These are phyloP conservation scores for Charaxes varanes DNA, from an alignment of 1,140 invertebrate species.

Conservation along the genomic window DNA sequence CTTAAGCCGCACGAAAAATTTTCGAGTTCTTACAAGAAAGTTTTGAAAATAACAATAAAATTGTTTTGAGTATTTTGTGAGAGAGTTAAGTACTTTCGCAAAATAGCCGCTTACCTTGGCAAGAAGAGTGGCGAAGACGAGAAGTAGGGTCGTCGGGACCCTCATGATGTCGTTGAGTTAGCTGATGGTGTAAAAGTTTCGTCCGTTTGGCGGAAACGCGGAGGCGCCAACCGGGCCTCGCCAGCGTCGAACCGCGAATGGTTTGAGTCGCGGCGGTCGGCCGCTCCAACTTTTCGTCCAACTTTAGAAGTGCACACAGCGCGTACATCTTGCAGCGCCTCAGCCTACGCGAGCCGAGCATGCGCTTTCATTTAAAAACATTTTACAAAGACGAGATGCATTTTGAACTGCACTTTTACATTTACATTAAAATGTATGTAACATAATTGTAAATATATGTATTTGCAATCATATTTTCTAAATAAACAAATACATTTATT, in stretches of 20 bases:
- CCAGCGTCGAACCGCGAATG: conserved; percentile 59
- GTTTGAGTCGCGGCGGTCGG: conserved; percentile 22
- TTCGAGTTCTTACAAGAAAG: conserved; percentile 1
- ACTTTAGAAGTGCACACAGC: conserved; percentile 39
- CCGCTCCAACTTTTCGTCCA: conserved; percentile 37
- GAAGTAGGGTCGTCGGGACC: conserved; percentile 40
- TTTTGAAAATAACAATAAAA: conserved; percentile 6
- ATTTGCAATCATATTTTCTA: too few species aligned
- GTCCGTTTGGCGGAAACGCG: conserved; percentile 37
- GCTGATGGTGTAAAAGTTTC: conserved; percentile 44
- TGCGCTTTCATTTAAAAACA: too few species aligned
- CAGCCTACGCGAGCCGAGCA: conserved; percentile 33
- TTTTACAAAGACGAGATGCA: too few species aligned
- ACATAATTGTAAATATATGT: too few species aligned
- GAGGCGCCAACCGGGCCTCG: conserved; percentile 51
- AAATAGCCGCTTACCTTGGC: conserved; percentile 41
- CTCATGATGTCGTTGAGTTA: conserved; percentile 39
- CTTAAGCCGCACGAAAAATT: too few species aligned
- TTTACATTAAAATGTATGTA: too few species aligned
- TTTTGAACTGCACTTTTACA: too few species aligned
- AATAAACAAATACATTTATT: too few species aligned
- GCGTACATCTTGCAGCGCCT: conserved; percentile 30
- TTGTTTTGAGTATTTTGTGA: conserved; percentile 4
- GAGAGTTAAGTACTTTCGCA: conserved; percentile 21
- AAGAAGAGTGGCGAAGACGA: conserved; percentile 29